phyloP scores from a whole-genome alignment of 1,140 invertebrate genomes.

The Zaprionus capensis region DNA sequence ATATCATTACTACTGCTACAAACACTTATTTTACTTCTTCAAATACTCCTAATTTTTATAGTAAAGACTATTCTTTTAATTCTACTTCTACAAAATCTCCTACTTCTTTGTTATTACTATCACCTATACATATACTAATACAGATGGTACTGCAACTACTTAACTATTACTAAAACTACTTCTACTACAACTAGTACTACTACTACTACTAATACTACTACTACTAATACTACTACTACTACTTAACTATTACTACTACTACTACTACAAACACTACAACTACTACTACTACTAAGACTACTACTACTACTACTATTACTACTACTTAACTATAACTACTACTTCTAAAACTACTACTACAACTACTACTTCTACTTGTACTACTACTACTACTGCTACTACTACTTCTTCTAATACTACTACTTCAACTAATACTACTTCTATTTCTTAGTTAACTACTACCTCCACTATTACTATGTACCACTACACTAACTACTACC shows the following conservation, averaged over 20 bases:
- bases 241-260: too few species aligned
- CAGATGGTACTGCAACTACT: neutral
- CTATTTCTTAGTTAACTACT: too few species aligned
- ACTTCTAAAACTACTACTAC: neutral
- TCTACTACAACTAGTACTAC: neutral
- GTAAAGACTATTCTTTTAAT: too few species aligned
- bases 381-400: neutral
- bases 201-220: neutral
- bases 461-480: too few species aligned
- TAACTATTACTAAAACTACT: neutral
- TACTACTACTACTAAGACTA: neutral
- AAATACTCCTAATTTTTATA: too few species aligned
- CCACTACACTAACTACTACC: too few species aligned
- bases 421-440: neutral
- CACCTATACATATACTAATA: neutral
- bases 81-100: too few species aligned
- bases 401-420: neutral
- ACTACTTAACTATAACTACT: too few species aligned
- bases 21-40: too few species aligned
- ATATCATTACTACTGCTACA: too few species aligned
- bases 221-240: neutral
- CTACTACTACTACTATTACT: neutral
- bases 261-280: too few species aligned
- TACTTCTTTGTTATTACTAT: neutral
- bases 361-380: neutral